Conservation (phyloP, 2,113 vertebrate species). For the Notothenia coriiceps region DNA sequence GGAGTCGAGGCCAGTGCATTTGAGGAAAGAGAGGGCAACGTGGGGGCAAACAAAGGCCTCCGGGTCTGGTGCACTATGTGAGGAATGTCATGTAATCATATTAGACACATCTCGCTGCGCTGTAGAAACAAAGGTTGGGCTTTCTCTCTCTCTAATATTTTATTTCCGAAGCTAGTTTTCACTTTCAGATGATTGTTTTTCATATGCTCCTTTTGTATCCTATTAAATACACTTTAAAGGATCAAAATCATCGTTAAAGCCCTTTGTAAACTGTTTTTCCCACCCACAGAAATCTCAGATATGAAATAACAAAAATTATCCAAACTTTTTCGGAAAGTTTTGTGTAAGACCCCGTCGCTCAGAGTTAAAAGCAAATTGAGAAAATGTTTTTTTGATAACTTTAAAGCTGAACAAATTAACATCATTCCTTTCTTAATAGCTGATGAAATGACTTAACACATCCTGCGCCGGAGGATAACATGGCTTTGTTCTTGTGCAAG, state of each 20-base stretch:
- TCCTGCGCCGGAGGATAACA: not conserved
- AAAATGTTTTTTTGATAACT: not conserved
- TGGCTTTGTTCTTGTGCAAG: not conserved
- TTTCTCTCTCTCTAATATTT: conserved; percentile 34
- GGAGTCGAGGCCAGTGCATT: conserved; percentile 42
- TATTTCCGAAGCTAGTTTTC: not conserved
- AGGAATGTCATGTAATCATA: conserved; percentile 78
- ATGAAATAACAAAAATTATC: not conserved
- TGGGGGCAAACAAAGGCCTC: conserved; percentile 58
- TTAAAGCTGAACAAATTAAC: not conserved
- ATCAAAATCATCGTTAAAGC: too few relatives aligned
- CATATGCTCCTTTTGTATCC: not conserved
- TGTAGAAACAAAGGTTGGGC: conserved; percentile 62
- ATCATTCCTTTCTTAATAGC: not conserved
- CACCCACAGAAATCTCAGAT: not conserved
- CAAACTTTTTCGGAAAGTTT: not conserved
- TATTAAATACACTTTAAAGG: too few relatives aligned
- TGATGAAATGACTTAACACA: not conserved
- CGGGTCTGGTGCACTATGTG: conserved; percentile 62
- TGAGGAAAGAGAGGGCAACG: conserved; percentile 67
- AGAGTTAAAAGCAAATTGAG: not conserved
- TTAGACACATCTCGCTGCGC: conserved; percentile 71
- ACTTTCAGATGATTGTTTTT: not conserved
- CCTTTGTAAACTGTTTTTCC: not conserved
- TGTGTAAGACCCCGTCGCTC: not conserved